phyloP scores from a whole-genome alignment of 1,140 invertebrate genomes.

The Helicoverpa zea region DNA sequence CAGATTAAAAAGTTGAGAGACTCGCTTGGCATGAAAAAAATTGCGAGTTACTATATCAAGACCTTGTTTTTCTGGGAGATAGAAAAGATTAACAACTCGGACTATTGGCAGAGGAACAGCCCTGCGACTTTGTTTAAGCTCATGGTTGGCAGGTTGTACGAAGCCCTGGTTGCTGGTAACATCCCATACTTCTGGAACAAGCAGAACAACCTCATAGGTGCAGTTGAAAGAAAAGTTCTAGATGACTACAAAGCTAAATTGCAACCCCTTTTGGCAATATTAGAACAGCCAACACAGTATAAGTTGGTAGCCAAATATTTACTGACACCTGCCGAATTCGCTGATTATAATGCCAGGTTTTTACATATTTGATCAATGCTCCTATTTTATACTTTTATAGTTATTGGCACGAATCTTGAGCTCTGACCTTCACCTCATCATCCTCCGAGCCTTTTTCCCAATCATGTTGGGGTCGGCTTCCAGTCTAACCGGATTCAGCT shows the following conservation, averaged over 20 bases:
- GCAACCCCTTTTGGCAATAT: conserved; percentile 53
- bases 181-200: conserved; percentile 76
- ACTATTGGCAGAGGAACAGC: conserved; percentile 64
- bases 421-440: no score
- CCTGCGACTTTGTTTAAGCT: conserved; percentile 63
- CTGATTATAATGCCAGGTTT: conserved; percentile 57
- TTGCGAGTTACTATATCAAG: conserved; percentile 76
- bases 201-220: conserved; percentile 65
- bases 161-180: conserved; percentile 51
- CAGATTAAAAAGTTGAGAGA: conserved; percentile 76
- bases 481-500: no score
- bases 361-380: conserved; percentile 42
- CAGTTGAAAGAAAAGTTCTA: conserved; percentile 48
- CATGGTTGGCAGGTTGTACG: conserved; percentile 64
- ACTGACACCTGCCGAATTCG: conserved; percentile 61
- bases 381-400: no score
- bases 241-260: conserved; percentile 59
- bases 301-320: conserved; percentile 65
- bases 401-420: no score
- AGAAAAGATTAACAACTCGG: conserved; percentile 42
- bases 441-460: no score
- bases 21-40: conserved; percentile 63
- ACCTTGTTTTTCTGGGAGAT: conserved; percentile 77
- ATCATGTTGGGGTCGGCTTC: no score
- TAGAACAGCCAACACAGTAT: conserved; percentile 59